Percentiles rank a stretch among this genome's conserved stretches.
Conservation (phyloP, 2,113 vertebrate genomes). For the human (Homo sapiens) region GRCh38 chr2:240584501-240585000, state of each 20-base stretch:
- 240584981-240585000: not conserved
- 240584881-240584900: not conserved
- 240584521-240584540: not conserved
- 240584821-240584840: not conserved
- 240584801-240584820: not conserved
- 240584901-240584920: not conserved
- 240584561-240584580: not conserved
- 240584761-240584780: not conserved
- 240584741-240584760: not conserved
- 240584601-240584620: too few relatives aligned
- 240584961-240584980: not conserved
- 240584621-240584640: not conserved
- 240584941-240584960: not conserved
- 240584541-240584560: not conserved
- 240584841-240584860: not conserved
- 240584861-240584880: not conserved
- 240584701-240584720: not conserved
- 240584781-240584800: not conserved
- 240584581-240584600: not conserved
- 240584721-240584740: not conserved
- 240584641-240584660: not conserved
- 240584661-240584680: not conserved
- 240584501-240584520: not conserved
- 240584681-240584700: not conserved
- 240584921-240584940: not conserved